Conservation (phyloP, 2,888 invertebrate species). For the Cerceris rybyensis region DNA sequence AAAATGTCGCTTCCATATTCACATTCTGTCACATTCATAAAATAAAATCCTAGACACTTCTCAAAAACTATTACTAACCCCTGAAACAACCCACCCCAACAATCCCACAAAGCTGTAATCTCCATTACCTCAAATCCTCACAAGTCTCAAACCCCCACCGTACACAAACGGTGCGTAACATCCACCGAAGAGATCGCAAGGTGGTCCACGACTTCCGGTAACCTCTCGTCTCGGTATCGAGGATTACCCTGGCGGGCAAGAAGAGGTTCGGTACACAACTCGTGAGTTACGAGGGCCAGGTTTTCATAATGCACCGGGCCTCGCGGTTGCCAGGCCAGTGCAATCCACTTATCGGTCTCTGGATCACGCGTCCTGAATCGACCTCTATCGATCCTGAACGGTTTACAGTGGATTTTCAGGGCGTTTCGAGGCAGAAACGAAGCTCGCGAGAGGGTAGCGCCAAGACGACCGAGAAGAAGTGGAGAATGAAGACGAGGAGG, state of each 20-base stretch:
- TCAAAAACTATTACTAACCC: too few relatives aligned
- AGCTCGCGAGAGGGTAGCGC: conserved; percentile 46
- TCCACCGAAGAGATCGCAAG: background rate
- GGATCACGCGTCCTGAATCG: conserved; percentile 45
- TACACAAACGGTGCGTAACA: too few relatives aligned
- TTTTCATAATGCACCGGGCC: conserved; percentile 46
- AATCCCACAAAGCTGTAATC: too few relatives aligned
- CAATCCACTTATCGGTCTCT: conserved; percentile 29
- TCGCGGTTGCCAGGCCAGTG: conserved; percentile 16
- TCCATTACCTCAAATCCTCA: too few relatives aligned
- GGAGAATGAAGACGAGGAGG: conserved; percentile 2
- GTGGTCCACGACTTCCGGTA: background rate
- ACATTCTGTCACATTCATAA: too few relatives aligned
- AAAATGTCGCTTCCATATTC: too few relatives aligned
- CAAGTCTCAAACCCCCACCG: too few relatives aligned
- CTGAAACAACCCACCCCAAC: too few relatives aligned
- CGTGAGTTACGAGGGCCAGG: conserved; percentile 51
- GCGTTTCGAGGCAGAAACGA: conserved; percentile 56
- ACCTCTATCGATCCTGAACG: conserved; percentile 54
- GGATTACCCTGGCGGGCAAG: conserved; percentile 1
- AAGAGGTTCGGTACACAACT: conserved; percentile 51
- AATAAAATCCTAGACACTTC: too few relatives aligned
- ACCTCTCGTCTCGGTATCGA: conserved; percentile 30
- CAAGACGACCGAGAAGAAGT: conserved; percentile 13
- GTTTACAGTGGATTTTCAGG: conserved; percentile 65